Evolutionary conservation across 2,797 vertebrate genomes (phyloP).

Genomic region (Orientallactaga sibirica): DNA sequence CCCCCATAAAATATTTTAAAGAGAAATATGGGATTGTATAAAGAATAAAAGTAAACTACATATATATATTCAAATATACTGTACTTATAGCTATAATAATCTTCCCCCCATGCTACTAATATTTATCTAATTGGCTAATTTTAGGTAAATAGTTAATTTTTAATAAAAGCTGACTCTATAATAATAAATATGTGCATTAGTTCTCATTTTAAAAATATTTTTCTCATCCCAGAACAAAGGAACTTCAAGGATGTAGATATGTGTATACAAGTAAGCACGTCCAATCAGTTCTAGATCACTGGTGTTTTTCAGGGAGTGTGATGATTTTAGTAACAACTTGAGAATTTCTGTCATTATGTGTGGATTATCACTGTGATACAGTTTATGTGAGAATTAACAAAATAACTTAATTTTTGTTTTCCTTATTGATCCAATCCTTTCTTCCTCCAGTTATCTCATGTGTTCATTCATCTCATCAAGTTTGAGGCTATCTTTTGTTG

Average conservation of each 20-base stretch:
- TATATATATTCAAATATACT: not conserved
- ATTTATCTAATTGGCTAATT: not conserved
- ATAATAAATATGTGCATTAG: slow-evolving; percentile 35
- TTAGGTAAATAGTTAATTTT: not conserved
- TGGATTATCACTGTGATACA: slow-evolving; percentile 25
- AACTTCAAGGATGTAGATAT: not conserved
- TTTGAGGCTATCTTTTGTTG: slow-evolving; percentile 31
- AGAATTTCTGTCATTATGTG: slow-evolving; percentile 42
- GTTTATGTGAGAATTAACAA: slow-evolving; percentile 17
- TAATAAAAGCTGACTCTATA: slow-evolving; percentile 1
- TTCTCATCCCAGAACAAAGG: not conserved
- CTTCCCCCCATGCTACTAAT: not conserved
- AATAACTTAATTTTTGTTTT: slow-evolving; percentile 14
- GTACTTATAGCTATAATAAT: not conserved
- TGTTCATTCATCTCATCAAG: slow-evolving; percentile 36
- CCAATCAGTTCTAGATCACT: not conserved
- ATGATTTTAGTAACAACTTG: not conserved
- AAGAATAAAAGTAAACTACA: too few species aligned
- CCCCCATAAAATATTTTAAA: too few species aligned
- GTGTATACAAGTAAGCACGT: not conserved
- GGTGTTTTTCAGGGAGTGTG: not conserved
- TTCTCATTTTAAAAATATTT: slow-evolving; percentile 43
- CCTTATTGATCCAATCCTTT: not conserved
- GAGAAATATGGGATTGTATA: too few species aligned
- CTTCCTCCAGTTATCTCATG: not conserved